Conservation (phyloP, 2,888 invertebrate species). For the Bembecia ichneumoniformis region DNA sequence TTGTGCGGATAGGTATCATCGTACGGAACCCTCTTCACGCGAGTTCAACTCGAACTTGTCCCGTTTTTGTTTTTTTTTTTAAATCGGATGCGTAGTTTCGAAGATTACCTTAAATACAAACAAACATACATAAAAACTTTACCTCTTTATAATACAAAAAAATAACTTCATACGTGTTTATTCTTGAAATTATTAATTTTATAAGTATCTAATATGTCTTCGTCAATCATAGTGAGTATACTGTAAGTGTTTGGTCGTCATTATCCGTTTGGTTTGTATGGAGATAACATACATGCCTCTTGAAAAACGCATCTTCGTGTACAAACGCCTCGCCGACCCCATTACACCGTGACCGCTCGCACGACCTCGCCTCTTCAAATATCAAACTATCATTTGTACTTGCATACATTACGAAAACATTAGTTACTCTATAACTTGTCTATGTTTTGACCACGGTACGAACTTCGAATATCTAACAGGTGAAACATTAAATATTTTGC, state of each 20-base stretch:
- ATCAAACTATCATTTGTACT: slow-evolving; percentile 9
- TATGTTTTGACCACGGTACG: no score
- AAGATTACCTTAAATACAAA: no score
- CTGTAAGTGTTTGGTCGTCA: slow-evolving; percentile 31
- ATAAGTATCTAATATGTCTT: slow-evolving; percentile 23
- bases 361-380: slow-evolving; percentile 18
- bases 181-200: no score
- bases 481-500: neutral
- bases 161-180: no score
- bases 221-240: slow-evolving; percentile 25
- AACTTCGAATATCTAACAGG: neutral
- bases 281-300: slow-evolving; percentile 14
- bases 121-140: no score
- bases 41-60: no score
- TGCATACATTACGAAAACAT: neutral
- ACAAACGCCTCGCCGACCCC: neutral
- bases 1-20: no score
- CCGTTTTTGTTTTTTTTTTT: no score
- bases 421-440: neutral
- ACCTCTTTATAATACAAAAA: no score
- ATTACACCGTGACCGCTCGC: slow-evolving; percentile 11
- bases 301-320: slow-evolving; percentile 5
- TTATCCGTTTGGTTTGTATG: slow-evolving; percentile 20
- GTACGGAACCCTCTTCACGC: no score
- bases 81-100: no score